Base-by-base conservation (phyloP, 2,113 vertebrate genomes). In the Chrysemys picta region DNA sequence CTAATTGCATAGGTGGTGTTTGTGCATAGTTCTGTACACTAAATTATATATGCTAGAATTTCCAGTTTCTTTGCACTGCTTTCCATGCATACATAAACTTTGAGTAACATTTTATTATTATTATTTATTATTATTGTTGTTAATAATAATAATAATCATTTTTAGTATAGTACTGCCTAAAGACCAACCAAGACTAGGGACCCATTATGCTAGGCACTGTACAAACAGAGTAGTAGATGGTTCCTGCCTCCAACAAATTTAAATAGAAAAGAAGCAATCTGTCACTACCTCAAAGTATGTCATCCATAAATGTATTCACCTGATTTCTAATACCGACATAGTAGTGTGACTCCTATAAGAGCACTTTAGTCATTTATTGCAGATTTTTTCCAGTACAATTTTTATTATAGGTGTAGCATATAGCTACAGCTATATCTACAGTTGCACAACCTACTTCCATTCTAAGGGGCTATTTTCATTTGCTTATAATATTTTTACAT, bases 231-330 rank as follows among this genome's bases (percentile, higher is more conserved):
- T 62, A 62, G 31, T 31, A 62, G 29, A 62, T 35, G 5, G 29
- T 62, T 6, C 31, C 29, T 35, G 17, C 17, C 35, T n/a, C 69
- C 10, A 72, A 24, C 4, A 4, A 42, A 42, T 75, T 42, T 42
- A 38, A 65, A n/a, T n/a, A 35, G 31, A 65, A 76, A 94, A 50
- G 89, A 96, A 96, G 94, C 86, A 95, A 65, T 94, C 95, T 97
- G 69, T 59, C 78, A 76, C 22, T 94, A 91, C 91, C 22, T 95
- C 95, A 93, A 93, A 96, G 24, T 69, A 85, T 94, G 56, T 54
- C 95, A 97, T n/a, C 65, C 90, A 91, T 95, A 95, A 95, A 96
- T 97, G 17, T 35, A n/a, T 42, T 42, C 17, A 31, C 8, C 24
- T 93, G 90, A 84, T 93, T 96, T 94, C 95, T 72, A 95, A 93